Conservation (phyloP, 1,140 invertebrate species). For the Platorchestia sp. region DNA sequence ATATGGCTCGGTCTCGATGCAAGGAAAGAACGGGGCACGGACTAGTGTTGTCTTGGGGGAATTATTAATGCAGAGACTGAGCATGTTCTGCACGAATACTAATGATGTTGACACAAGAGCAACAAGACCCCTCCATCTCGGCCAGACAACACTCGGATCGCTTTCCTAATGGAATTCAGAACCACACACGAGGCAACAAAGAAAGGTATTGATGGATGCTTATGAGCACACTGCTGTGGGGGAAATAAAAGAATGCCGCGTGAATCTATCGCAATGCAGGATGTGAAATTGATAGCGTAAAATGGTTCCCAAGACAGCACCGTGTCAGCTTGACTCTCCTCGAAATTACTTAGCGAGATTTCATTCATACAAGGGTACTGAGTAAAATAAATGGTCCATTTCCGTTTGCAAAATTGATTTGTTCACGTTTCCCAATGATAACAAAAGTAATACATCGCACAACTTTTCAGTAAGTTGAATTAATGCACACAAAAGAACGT, state of each 20-base stretch:
- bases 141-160: not conserved
- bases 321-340: not conserved
- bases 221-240: not conserved
- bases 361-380: not conserved
- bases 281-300: not conserved
- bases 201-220: not conserved
- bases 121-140: not conserved
- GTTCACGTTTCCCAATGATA: too few relatives aligned
- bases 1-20: not conserved
- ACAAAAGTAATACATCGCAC: too few relatives aligned
- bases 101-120: not conserved
- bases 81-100: not conserved
- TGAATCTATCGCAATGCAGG: too few relatives aligned
- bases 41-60: not conserved
- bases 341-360: not conserved
- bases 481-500: too few relatives aligned
- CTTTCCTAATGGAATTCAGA: not conserved
- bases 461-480: too few relatives aligned
- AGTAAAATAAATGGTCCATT: not conserved
- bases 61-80: slow-evolving; percentile 38
- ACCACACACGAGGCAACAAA: not conserved
- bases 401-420: too few relatives aligned
- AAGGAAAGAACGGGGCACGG: not conserved
- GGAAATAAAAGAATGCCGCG: not conserved
- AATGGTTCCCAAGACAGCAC: not conserved